These are phyloP conservation scores for Gallinago nigripennis DNA, from an alignment of 2,797 vertebrate species.

Conservation along the genomic window DNA sequence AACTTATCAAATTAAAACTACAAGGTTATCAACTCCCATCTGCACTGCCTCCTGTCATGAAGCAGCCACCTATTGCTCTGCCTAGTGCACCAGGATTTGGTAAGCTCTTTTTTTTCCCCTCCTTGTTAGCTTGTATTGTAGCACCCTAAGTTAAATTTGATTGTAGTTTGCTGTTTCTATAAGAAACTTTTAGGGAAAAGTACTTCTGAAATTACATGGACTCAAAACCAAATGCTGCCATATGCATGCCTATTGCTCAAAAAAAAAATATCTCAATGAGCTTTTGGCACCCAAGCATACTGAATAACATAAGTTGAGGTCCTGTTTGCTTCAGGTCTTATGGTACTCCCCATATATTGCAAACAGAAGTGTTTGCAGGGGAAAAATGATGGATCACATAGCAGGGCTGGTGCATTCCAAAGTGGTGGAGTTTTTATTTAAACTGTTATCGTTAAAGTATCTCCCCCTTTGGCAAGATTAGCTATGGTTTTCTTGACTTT, in stretches of 20 bases:
- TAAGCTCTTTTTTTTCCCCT: conserved; percentile 70
- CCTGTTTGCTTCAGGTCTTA: neutral
- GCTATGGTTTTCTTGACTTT: neutral
- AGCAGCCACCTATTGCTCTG: conserved; percentile 86
- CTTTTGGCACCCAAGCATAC: neutral
- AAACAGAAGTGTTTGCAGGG: neutral
- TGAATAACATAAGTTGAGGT: neutral
- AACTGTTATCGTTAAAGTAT: neutral
- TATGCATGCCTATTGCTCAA: rapidly evolving
- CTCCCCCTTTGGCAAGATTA: neutral
- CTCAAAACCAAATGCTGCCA: neutral
- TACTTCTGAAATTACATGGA: rapidly evolving
- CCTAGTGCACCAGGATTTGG: conserved; percentile 84
- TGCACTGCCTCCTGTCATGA: conserved; percentile 90
- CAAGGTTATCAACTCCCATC: conserved; percentile 95
- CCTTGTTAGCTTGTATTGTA: neutral
- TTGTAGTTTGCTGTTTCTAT: neutral
- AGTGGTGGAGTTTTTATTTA: neutral
- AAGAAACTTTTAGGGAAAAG: neutral
- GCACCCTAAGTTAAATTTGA: neutral
- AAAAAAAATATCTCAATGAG: neutral
- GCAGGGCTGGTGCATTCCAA: neutral
- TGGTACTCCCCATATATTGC: neutral
- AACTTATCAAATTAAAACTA: conserved; percentile 96
- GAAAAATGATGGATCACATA: neutral